Percentiles rank a stretch among this genome's conserved stretches.
phyloP scores from a whole-genome alignment of 2,797 vertebrate genomes.

The Acrossocheilus wenchowensis region DNA sequence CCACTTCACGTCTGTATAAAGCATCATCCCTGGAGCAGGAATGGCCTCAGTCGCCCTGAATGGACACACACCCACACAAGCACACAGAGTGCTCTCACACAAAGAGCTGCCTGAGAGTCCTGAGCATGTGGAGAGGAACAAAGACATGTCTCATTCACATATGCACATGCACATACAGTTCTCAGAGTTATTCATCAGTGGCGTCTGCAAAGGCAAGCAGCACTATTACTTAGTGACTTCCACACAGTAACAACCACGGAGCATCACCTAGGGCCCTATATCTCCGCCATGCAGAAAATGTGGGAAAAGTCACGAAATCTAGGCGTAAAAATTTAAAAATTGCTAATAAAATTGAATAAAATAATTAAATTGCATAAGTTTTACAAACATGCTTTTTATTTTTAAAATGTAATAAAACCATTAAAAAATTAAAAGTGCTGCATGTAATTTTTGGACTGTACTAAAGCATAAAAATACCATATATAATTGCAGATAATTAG shows the following conservation, averaged over 20 bases:
- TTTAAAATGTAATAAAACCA: not conserved
- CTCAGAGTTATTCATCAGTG: not conserved
- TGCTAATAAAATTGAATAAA: not conserved
- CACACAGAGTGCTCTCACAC: constrained; percentile 21
- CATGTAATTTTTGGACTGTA: no score
- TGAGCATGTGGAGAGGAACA: constrained; percentile 31
- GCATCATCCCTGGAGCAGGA: not conserved
- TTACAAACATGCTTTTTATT: not conserved
- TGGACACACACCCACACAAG: not conserved
- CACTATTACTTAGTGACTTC: not conserved
- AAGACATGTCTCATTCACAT: constrained; percentile 22
- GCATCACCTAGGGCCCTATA: not conserved
- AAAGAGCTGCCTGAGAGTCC: constrained; percentile 44
- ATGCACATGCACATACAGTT: not conserved
- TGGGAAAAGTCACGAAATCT: not conserved
- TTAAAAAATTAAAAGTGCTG: not conserved
- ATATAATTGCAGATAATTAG: no score
- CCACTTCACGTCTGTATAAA: not conserved
- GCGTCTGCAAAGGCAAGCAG: not conserved
- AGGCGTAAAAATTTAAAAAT: not conserved
- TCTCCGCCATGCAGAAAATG: not conserved
- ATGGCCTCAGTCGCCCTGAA: not conserved
- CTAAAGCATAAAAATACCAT: no score
- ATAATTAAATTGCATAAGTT: no score
- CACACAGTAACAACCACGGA: not conserved